Base-by-base conservation (phyloP, 2,113 vertebrate genomes). In the Hymenochirus boettgeri region DNA sequence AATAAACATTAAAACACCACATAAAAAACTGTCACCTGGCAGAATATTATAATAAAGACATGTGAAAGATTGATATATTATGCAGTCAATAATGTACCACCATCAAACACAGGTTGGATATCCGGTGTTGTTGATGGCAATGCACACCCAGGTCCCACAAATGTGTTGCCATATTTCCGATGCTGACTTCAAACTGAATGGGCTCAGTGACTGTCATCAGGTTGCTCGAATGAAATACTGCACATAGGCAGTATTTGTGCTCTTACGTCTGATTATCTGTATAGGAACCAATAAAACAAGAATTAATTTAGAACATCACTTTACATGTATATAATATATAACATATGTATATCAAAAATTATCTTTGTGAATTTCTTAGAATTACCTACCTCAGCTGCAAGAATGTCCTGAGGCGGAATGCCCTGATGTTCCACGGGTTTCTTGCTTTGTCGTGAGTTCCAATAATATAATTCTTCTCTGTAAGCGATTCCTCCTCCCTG, bases 161-260 rank as follows among this genome's bases (percentile, higher is more conserved):
- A 67, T 10, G 70, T 75, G 78, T 82, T 83, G 21, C 86, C 83
- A 0, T 85, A 75, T 75, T 48, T 9, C 87, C 87, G 0, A 86
- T 61, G 65, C 84, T 87, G 76, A 89, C 78, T 72, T 89, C 85
- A 0, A 89, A 84, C 2, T 80, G 76, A 69, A 89, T 72, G 10
- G 75, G 73, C 35, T 82, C 76, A n/a, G n/a, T n/a, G n/a, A 8
- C 73, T 35, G 7, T 77, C 69, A n/a, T n/a, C n/a, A n/a, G n/a
- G n/a, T n/a, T n/a, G n/a, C n/a, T n/a, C n/a, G n/a, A n/a, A n/a
- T n/a, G n/a, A n/a, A n/a, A n/a, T n/a, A n/a, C n/a, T n/a, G n/a
- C n/a, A n/a, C n/a, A n/a, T n/a, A n/a, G n/a, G n/a, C n/a, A n/a
- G n/a, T n/a, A n/a, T n/a, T n/a, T n/a, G n/a, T n/a, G n/a, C n/a